These are phyloP conservation scores for Ochotona princeps DNA, from an alignment of 2,113 vertebrate genomes.

Conservation along the genomic window DNA sequence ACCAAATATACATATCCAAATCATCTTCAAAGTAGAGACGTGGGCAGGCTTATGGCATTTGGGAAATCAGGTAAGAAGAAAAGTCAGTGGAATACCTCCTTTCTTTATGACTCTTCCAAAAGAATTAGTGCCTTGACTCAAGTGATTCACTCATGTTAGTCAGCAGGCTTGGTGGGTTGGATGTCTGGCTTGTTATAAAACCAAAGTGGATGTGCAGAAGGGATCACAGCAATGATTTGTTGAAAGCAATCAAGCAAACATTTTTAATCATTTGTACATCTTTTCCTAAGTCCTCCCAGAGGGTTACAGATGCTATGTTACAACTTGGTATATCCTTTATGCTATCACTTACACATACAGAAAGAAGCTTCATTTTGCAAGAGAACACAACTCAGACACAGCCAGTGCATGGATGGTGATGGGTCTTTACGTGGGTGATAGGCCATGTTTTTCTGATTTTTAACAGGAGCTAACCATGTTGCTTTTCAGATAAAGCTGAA, in stretches of 20 bases:
- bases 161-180: not conserved
- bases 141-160: not conserved
- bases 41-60: not conserved
- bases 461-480: not conserved
- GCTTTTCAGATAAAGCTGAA: conserved; percentile 8
- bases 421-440: not conserved
- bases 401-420: not conserved
- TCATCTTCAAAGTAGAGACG: not conserved
- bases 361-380: not conserved
- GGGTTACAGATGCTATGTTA: not conserved
- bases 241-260: conserved; percentile 30
- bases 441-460: not conserved
- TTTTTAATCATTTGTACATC: conserved; percentile 47
- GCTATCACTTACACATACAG: not conserved
- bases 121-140: not conserved
- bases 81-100: not conserved
- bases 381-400: not conserved
- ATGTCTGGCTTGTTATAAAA: conserved; percentile 11
- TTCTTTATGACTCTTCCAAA: not conserved
- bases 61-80: not conserved
- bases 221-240: not conserved
- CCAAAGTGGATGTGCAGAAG: not conserved
- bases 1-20: not conserved
- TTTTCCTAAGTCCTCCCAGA: not conserved
- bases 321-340: not conserved